phyloP scores from a whole-genome alignment of 1,140 invertebrate species.

The Drosophila simulans region DNA sequence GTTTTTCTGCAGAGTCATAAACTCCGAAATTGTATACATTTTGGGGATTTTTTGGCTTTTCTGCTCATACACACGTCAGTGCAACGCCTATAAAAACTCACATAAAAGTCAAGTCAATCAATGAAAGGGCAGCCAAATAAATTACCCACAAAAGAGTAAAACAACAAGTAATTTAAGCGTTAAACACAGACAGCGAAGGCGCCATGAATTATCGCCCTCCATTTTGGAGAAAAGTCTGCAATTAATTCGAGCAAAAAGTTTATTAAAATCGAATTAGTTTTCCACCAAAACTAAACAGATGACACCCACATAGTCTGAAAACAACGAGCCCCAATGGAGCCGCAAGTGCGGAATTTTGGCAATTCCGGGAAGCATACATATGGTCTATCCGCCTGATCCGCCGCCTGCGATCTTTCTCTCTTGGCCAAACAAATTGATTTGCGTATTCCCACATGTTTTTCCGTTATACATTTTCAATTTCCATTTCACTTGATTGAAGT shows the following conservation, averaged over 20 bases:
- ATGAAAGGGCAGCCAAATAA: constrained; percentile 60
- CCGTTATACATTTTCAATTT: constrained; percentile 33
- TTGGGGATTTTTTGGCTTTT: constrained; percentile 32
- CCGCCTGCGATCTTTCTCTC: constrained; percentile 33
- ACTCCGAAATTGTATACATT: constrained; percentile 34
- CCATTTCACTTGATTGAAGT: constrained; percentile 60
- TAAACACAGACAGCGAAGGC: constrained; percentile 45
- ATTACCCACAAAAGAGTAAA: constrained; percentile 40
- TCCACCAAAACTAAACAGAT: constrained; percentile 46
- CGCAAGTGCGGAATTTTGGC: constrained; percentile 38
- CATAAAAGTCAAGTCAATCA: constrained; percentile 56
- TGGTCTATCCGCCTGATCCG: constrained; percentile 39
- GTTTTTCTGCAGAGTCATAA: constrained; percentile 49
- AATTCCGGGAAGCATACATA: constrained; percentile 46
- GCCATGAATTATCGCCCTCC: constrained; percentile 37
- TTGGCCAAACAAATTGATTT: constrained; percentile 47
- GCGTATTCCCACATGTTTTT: constrained; percentile 39
- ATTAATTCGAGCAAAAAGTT: constrained; percentile 38
- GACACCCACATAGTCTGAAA: constrained; percentile 52
- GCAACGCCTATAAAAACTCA: constrained; percentile 61
- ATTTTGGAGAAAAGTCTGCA: neutral
- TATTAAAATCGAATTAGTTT: constrained; percentile 54
- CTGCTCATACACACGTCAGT: constrained; percentile 55
- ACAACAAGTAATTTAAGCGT: constrained; percentile 42
- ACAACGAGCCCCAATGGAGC: constrained; percentile 37